Base-by-base conservation (phyloP, 2,113 vertebrate genomes). In the Progne subis region DNA sequence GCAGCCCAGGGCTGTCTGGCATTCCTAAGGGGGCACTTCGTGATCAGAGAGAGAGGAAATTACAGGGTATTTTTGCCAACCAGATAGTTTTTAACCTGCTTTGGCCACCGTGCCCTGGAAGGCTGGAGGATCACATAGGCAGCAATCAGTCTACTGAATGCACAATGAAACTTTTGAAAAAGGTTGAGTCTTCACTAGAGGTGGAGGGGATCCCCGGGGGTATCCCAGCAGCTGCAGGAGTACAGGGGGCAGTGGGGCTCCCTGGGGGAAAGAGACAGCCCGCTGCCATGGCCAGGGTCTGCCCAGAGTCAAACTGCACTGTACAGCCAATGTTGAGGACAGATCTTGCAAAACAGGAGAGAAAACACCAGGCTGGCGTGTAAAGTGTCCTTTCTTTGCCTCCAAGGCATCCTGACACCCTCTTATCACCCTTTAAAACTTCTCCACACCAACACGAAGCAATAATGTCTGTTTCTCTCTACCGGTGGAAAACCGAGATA, bases 401-500 rank as follows among this genome's bases (percentile, higher is more conserved):
- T 93, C 18, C 2, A 1, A 92, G 92, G 52, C 64, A 90, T 81
- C 43, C 69, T 79, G 80, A 60, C 92, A 92, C 93, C 56, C 72
- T 92, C 88, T 90, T 95, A 96, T 75, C 86, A 90, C 79, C 56
- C 65, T 96, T 82, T 94, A 81, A 86, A 94, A 28, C 60, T 90
- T 94, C 47, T 55, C 90, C 52, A 63, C 75, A 90, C 78, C 78
- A 91, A 37, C 39, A 70, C 21, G 26, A 68, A 92, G 86, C 76
- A 90, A 13, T 86, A 77, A 78, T 9, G 17, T 91, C 81, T 37
- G 49, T 86, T 92, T 83, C 55, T 77, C 63, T 64, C 64, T 60
- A 4, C 11, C 24, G 37, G 26, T 37, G 55, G 55, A 70, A 86
- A 83, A 74, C 31, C 0, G 0, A 83, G 31, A 13, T 44, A 19